Conservation (phyloP, 1,140 invertebrate genomes). For the Drosophila sturtevanti region DNA sequence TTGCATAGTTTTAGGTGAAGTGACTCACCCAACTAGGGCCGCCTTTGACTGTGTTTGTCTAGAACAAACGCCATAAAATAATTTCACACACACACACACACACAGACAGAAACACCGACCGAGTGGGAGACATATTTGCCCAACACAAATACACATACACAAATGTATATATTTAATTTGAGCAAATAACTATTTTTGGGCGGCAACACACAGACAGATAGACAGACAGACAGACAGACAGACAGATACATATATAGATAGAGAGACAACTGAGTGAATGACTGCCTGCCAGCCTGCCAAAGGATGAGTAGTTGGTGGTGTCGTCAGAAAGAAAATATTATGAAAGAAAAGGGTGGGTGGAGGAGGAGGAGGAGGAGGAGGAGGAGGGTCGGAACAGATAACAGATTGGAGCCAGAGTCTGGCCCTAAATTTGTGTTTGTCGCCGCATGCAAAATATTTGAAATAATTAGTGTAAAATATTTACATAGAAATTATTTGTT, state of each 20-base stretch:
- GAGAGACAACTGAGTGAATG: background rate
- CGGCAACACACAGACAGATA: constrained; percentile 19
- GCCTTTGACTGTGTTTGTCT: constrained; percentile 45
- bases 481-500: constrained; percentile 79
- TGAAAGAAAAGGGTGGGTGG: too few relatives aligned
- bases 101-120: background rate
- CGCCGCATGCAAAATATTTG: constrained; percentile 68
- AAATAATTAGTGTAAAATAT: constrained; percentile 80
- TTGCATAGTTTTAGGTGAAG: constrained; percentile 46
- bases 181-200: constrained; percentile 70
- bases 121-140: constrained; percentile 60
- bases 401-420: constrained; percentile 9
- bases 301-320: background rate
- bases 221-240: constrained; percentile 27
- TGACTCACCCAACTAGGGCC: constrained; percentile 40
- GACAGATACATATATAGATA: constrained; percentile 21
- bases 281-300: constrained; percentile 1
- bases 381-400: too few relatives aligned
- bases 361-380: too few relatives aligned
- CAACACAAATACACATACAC: constrained; percentile 68
- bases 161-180: constrained; percentile 79
- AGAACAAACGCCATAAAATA: constrained; percentile 69
- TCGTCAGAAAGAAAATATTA: too few relatives aligned
- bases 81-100: constrained; percentile 44
- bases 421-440: constrained; percentile 28